A percentile compares a stretch with the other conserved stretches of the same genome.
Conservation (phyloP, 2,113 vertebrate genomes). For the Onychostoma macrolepis region DNA sequence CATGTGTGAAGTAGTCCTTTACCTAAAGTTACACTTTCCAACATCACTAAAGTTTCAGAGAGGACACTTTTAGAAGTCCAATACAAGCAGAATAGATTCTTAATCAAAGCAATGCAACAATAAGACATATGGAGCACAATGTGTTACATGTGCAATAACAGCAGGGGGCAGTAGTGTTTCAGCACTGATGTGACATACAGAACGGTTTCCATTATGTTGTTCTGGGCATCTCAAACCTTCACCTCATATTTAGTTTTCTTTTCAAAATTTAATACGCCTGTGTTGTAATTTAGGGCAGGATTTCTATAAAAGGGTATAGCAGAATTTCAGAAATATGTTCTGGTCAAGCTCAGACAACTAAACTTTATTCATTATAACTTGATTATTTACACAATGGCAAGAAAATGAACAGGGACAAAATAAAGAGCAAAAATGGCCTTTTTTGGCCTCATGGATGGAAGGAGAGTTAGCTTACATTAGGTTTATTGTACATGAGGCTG, state of each 20-base stretch:
- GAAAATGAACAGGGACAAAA: not conserved
- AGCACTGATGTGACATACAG: not conserved
- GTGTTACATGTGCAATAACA: not conserved
- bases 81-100: not conserved
- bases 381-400: not conserved
- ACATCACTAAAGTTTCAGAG: not conserved
- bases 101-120: not conserved
- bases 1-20: not conserved
- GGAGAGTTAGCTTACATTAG: not conserved
- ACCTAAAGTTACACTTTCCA: not conserved
- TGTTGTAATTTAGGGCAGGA: not conserved
- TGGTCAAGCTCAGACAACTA: not conserved
- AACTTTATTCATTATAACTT: not conserved
- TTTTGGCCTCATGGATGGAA: not conserved
- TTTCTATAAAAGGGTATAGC: not conserved
- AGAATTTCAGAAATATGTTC: not conserved
- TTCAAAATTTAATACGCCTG: not conserved
- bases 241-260: not conserved
- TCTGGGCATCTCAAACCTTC: not conserved
- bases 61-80: not conserved
- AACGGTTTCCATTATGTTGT: not conserved
- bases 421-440: not conserved
- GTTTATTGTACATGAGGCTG: not conserved
- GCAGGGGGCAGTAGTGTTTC: conserved; percentile 39
- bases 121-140: not conserved